phyloP scores from a whole-genome alignment of 1,140 invertebrate species.

The Zophobas atratus region DNA sequence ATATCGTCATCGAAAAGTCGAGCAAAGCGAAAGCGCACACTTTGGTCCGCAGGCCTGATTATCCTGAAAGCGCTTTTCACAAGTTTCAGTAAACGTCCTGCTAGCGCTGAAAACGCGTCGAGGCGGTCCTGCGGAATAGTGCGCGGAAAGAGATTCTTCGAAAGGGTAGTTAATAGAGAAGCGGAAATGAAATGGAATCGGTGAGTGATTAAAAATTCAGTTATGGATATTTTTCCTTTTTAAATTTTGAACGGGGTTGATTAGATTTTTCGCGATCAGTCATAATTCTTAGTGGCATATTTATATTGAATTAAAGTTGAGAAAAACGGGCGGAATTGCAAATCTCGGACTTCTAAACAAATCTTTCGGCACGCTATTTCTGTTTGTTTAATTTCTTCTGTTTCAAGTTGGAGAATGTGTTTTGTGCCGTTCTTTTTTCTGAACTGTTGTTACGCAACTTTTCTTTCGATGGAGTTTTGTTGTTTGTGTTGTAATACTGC shows the following conservation, averaged over 20 bases:
- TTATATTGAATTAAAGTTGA: neutral
- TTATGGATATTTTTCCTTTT: no score
- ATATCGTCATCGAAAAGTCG: slow-evolving; percentile 22
- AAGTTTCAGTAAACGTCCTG: slow-evolving; percentile 34
- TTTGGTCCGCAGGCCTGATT: slow-evolving; percentile 15
- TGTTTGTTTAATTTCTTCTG: neutral
- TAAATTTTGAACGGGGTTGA: no score
- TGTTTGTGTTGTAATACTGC: no score
- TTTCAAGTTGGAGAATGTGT: neutral
- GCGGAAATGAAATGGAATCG: no score
- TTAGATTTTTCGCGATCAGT: no score
- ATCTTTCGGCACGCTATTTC: neutral
- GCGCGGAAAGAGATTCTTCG: neutral
- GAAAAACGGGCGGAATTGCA: neutral
- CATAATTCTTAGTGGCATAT: no score
- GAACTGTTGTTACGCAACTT: no score
- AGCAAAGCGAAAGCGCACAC: slow-evolving; percentile 25
- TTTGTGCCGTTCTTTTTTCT: neutral
- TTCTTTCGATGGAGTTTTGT: no score
- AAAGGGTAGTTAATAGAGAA: no score
- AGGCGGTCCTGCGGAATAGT: neutral
- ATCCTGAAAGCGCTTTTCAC: slow-evolving; percentile 32
- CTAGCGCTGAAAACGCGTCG: slow-evolving; percentile 15
- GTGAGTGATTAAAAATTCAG: no score
- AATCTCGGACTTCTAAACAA: neutral